phyloP scores from a whole-genome alignment of 2,113 vertebrate species.

The Chloroceryle aenea region DNA sequence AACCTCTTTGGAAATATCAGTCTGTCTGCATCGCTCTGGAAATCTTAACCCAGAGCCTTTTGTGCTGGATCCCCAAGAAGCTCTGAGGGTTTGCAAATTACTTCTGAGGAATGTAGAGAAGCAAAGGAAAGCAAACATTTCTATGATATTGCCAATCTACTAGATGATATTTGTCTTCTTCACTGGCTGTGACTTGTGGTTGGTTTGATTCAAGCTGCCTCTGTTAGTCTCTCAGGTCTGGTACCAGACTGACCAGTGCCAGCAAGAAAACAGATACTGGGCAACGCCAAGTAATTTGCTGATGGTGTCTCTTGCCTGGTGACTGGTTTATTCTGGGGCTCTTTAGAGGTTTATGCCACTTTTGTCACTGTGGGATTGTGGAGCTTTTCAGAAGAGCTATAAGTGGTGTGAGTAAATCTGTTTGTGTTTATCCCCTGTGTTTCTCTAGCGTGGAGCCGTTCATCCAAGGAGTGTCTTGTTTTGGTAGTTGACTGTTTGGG shows the following conservation, averaged over 20 bases:
- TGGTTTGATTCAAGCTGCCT: neutral
- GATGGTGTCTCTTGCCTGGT: neutral
- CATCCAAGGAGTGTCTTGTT: neutral
- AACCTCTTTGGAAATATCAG: neutral
- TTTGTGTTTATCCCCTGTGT: neutral
- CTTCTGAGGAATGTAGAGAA: neutral
- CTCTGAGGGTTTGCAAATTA: neutral
- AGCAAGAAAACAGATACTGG: neutral
- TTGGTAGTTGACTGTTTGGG: neutral
- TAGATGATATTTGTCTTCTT: neutral
- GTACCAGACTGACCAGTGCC: neutral
- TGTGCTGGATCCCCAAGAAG: neutral
- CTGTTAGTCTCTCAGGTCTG: neutral
- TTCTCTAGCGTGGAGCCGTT: neutral
- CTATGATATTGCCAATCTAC: neutral
- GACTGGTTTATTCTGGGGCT: neutral
- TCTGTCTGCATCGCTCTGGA: neutral
- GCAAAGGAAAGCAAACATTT: neutral
- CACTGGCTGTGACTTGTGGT: accelerated
- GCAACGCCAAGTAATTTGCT: neutral
- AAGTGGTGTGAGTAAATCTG: neutral
- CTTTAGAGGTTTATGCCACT: accelerated
- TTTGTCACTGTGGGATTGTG: neutral
- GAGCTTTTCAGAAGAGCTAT: neutral
- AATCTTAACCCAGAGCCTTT: neutral